Conservation (phyloP, 2,113 vertebrate genomes). For the Corythoichthys intestinalis region DNA sequence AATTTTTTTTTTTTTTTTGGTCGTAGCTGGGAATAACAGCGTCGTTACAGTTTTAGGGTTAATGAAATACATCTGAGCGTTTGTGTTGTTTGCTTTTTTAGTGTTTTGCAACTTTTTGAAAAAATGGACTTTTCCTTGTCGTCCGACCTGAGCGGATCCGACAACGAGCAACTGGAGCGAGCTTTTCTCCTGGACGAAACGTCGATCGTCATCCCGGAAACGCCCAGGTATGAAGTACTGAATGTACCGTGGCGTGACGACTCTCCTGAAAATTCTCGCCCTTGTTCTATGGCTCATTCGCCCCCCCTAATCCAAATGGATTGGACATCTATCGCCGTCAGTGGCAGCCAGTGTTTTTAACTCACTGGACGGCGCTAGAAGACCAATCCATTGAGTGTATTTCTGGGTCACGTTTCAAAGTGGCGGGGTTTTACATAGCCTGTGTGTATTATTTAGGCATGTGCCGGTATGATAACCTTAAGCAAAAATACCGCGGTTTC, state of each 20-base stretch:
- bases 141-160: conserved; percentile 47
- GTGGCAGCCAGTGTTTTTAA: too few relatives aligned
- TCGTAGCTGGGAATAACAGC: not conserved
- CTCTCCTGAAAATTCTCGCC: too few relatives aligned
- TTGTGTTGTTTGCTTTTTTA: not conserved
- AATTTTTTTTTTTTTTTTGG: not conserved
- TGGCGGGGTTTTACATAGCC: too few relatives aligned
- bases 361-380: too few relatives aligned
- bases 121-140: conserved; percentile 20
- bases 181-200: conserved; percentile 46
- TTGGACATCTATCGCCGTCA: too few relatives aligned
- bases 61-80: not conserved
- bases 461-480: too few relatives aligned
- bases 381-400: too few relatives aligned
- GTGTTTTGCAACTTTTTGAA: not conserved
- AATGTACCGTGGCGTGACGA: not conserved
- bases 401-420: too few relatives aligned
- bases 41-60: not conserved
- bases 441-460: too few relatives aligned
- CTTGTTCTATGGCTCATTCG: too few relatives aligned
- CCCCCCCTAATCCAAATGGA: too few relatives aligned
- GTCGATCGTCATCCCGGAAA: conserved; percentile 60
- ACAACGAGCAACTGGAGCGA: conserved; percentile 39
- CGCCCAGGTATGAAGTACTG: conserved; percentile 61
- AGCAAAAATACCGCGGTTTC: too few relatives aligned